Evolutionary conservation across 2,113 vertebrate genomes (phyloP).

Genomic region (Spea bombifrons): DNA sequence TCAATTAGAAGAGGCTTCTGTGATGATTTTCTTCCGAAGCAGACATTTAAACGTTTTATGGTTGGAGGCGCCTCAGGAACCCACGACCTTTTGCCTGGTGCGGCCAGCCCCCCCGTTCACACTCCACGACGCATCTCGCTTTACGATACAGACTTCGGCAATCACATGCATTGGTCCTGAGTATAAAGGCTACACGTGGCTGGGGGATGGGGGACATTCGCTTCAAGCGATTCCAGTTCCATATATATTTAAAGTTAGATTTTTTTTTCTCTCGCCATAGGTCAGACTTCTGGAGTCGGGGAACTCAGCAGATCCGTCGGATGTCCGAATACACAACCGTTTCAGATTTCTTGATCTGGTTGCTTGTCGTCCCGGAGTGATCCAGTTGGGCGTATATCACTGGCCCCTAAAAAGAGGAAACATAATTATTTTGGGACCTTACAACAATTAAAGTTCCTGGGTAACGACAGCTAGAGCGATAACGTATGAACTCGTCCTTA

Average conservation of each 20-base stretch:
- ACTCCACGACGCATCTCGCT: neutral
- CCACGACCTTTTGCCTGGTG: neutral
- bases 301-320: slow-evolving; percentile 77
- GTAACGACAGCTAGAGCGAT: too few species aligned
- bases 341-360: slow-evolving; percentile 91
- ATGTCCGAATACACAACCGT: slow-evolving; percentile 95
- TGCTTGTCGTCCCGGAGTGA: slow-evolving; percentile 83
- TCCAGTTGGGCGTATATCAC: slow-evolving; percentile 96
- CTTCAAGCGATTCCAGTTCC: slow-evolving; percentile 58
- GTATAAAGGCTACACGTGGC: slow-evolving; percentile 61
- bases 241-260: neutral
- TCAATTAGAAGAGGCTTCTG: too few species aligned
- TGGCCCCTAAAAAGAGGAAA: slow-evolving; percentile 74
- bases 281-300: slow-evolving; percentile 50
- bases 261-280: neutral
- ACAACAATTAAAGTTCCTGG: too few species aligned
- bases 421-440: too few species aligned
- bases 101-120: neutral
- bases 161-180: slow-evolving; percentile 63
- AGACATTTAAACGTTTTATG: neutral
- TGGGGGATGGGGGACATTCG: slow-evolving; percentile 53
- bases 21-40: too few species aligned
- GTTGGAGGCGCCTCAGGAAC: slow-evolving; percentile 10
- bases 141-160: slow-evolving; percentile 54
- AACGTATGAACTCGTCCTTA: too few species aligned